Percentiles rank a stretch among this genome's conserved stretches.
Evolutionary conservation across 2,888 invertebrate species (phyloP).

Genomic region (Caenorhabditis plicata): DNA sequence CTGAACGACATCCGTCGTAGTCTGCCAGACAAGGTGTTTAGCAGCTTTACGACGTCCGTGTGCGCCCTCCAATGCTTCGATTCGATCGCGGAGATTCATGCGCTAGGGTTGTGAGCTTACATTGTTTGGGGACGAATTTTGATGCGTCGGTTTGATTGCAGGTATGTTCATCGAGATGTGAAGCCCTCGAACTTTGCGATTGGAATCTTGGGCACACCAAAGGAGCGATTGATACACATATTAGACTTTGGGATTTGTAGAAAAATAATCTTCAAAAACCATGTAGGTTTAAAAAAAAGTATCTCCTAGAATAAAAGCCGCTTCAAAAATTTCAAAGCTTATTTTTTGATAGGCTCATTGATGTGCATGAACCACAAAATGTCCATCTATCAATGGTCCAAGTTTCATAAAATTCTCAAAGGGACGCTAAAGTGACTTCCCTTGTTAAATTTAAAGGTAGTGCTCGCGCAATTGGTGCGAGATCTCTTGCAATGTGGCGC

Average conservation of each 20-base stretch:
- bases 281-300: not conserved
- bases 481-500: no score
- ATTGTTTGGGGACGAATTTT: no score
- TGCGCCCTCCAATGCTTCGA: constrained; percentile 23
- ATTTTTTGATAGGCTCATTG: no score
- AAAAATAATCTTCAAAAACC: constrained; percentile 10
- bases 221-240: constrained; percentile 17
- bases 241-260: constrained; percentile 30
- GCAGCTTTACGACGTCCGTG: constrained; percentile 18
- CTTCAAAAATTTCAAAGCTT: not conserved
- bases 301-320: no score
- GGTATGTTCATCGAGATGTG: constrained; percentile 30
- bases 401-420: no score
- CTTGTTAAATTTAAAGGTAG: no score
- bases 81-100: constrained; percentile 20
- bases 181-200: constrained; percentile 34
- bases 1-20: constrained; percentile 14
- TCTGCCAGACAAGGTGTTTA: constrained; percentile 7
- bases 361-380: no score
- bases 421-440: no score
- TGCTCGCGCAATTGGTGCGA: no score
- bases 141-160: not conserved
- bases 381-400: no score
- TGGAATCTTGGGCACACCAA: constrained; percentile 13
- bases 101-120: constrained; percentile 6